phyloP scores from a whole-genome alignment of 2,113 vertebrate genomes.

The Scophthalmus maximus region DNA sequence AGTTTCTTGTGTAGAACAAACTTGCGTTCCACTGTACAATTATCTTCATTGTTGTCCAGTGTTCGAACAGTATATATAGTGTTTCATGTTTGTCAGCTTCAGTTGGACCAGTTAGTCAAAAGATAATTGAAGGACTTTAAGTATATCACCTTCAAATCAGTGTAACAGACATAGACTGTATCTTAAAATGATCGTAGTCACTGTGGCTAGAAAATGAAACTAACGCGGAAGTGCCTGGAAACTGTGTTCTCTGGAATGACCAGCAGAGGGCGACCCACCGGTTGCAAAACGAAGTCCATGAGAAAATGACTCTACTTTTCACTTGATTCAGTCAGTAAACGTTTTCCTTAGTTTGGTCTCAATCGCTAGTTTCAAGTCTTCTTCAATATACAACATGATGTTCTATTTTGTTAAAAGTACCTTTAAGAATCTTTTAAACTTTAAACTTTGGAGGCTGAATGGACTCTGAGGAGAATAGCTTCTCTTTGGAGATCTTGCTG shows the following conservation, averaged over 20 bases:
- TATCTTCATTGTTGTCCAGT: conserved; percentile 22
- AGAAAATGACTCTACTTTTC: too few relatives aligned
- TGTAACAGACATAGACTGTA: too few relatives aligned
- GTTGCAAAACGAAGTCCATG: too few relatives aligned
- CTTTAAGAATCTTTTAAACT: conserved; percentile 15
- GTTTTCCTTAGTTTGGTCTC: too few relatives aligned
- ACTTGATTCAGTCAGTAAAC: too few relatives aligned
- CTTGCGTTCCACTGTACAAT: conserved; percentile 34
- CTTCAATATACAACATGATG: too few relatives aligned
- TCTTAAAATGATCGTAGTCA: too few relatives aligned
- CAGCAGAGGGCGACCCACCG: too few relatives aligned
- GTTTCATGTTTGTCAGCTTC: conserved; percentile 25
- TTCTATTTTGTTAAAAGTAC: neutral
- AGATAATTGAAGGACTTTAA: neutral
- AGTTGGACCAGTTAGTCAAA: conserved; percentile 1
- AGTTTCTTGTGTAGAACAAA: conserved; percentile 62
- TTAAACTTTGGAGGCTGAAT: conserved; percentile 4
- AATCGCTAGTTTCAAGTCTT: too few relatives aligned
- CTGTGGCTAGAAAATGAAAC: too few relatives aligned
- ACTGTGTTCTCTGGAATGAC: too few relatives aligned
- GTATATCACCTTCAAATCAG: neutral
- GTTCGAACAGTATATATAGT: neutral
- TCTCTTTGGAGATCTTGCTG: conserved; percentile 21
- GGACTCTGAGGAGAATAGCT: neutral
- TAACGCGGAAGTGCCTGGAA: too few relatives aligned